Percentiles rank a stretch among this genome's conserved stretches.
Conservation (phyloP, 53 echinoderm and acorn worm genomes). For the Hippasteria phrygiana region DNA sequence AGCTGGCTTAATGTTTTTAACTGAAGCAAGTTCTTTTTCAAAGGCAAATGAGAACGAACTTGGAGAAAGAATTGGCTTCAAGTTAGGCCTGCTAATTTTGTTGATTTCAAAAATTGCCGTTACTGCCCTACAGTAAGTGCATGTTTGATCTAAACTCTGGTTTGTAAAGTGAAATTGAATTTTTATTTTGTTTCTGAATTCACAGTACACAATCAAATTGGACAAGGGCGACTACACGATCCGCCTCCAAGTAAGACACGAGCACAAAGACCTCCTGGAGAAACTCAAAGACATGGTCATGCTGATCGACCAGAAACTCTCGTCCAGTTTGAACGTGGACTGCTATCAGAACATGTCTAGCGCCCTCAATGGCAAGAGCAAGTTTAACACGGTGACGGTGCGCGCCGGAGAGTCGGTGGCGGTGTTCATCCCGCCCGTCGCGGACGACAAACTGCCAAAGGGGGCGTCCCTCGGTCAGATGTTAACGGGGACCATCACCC, state of each 20-base stretch:
- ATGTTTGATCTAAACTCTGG: too few species aligned
- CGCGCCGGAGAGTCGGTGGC: constrained; percentile 73
- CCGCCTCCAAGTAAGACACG: constrained; percentile 95
- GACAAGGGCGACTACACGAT: constrained; percentile 99
- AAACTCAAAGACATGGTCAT: constrained; percentile 97
- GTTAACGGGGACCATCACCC: constrained; percentile 90
- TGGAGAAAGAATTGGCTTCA: too few species aligned
- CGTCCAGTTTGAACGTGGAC: constrained; percentile 91
- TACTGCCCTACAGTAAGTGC: too few species aligned
- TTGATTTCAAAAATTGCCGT: too few species aligned
- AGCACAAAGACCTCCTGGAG: constrained; percentile 89
- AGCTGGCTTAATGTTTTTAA: too few species aligned
- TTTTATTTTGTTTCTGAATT: neutral
- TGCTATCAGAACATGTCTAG: constrained; percentile 78
- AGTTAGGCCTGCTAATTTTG: too few species aligned
- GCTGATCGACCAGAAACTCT: constrained; percentile 97
- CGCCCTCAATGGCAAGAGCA: constrained; percentile 91
- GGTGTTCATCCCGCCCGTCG: constrained; percentile 91
- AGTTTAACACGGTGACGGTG: constrained; percentile 82
- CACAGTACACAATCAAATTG: constrained; percentile 94
- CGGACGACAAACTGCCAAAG: constrained; percentile 96
- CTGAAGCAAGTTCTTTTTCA: too few species aligned
- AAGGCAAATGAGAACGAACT: too few species aligned
- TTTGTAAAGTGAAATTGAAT: neutral
- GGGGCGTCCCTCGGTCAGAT: constrained; percentile 95